Base-by-base conservation (phyloP, 64 coral and sea anemone genomes). In the Stichodactyla helianthus region DNA sequence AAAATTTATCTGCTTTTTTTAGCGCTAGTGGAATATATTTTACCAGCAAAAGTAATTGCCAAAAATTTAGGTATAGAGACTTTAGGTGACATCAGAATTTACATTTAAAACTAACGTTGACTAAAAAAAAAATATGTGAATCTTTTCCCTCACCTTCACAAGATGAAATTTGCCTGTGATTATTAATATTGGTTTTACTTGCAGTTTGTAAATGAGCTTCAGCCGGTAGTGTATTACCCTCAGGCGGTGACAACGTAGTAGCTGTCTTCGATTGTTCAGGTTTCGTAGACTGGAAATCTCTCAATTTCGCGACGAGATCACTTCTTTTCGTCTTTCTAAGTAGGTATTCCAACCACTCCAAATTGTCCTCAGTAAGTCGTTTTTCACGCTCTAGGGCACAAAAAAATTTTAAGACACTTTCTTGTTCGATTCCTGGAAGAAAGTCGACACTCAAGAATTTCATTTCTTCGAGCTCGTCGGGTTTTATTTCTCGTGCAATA, bases 401-500 rank as follows among this genome's bases (percentile, higher is more conserved):
- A 63, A 84, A 84, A 54, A 81, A 81, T 9, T 8, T 11, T 11
- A 27, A 22, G 11, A 74, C 22, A 51, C 15, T 14, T 81, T 81
- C 78, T 81, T 18, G 44, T 18, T 81, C 6, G 4, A 81, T 54
- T 6, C 52, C 78, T 60, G 28, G 59, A 64, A 50, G 62, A 31
- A 51, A 86, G 13, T 65, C 57, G n/a, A 52, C 28, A 22, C 11
- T 67, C 60, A 86, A 31, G 18, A 65, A 86, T 52, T 52, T 86
- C 62, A 50, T 86, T 25, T 51, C 35, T 68, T 60, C 55, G 16
- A 51, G 15, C 6, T 86, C 84, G 1, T 81, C 50, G 78, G 14
- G 78, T 54, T 51, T 81, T 51, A 81, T 81, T 54, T 52, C 17
- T 51, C 78, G 78, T 15, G 78, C 78, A 52, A 81, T 81, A 3